Percentiles rank a stretch among this genome's conserved stretches.
These are phyloP conservation scores for Nineta flava DNA, from an alignment of 2,888 invertebrate species.

Conservation along the genomic window DNA sequence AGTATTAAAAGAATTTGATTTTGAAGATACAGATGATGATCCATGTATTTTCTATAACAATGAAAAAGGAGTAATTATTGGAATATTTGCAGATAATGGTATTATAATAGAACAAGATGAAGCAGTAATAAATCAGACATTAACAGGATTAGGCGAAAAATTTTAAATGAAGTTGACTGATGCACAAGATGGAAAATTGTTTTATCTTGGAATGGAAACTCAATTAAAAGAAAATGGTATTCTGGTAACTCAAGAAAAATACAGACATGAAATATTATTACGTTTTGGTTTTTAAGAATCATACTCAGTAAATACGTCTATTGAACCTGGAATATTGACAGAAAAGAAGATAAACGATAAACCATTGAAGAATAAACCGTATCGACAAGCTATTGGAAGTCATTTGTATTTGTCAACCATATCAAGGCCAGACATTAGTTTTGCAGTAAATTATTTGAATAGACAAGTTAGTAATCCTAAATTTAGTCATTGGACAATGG, in stretches of 20 bases:
- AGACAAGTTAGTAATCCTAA: neutral
- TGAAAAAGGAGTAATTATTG: constrained; percentile 11
- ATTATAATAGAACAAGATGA: constrained; percentile 11
- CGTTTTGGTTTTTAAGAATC: constrained; percentile 10
- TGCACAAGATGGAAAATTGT: constrained; percentile 5
- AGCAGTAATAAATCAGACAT: neutral
- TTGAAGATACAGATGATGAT: constrained; percentile 16
- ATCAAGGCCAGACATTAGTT: constrained; percentile 16
- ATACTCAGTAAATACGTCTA: constrained; percentile 13
- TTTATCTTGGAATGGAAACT: constrained; percentile 15
- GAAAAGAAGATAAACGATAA: constrained; percentile 13
- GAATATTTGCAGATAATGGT: constrained; percentile 14
- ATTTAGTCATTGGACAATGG: constrained; percentile 6
- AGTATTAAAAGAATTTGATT: constrained; percentile 12
- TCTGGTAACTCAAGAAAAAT: constrained; percentile 16
- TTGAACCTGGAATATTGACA: constrained; percentile 16
- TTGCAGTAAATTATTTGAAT: constrained; percentile 14
- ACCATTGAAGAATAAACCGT: constrained; percentile 1
- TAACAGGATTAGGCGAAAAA: neutral
- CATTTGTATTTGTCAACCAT: constrained; percentile 11
- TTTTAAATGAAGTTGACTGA: constrained; percentile 1
- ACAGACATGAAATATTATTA: constrained; percentile 14
- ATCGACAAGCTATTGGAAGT: neutral
- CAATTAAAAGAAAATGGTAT: constrained; percentile 12
- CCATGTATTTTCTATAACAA: constrained; percentile 16